Percentiles rank a stretch among this genome's conserved stretches.
These are phyloP conservation scores for Macrotus californicus DNA, from an alignment of 2,113 vertebrate species.

Conservation along the genomic window DNA sequence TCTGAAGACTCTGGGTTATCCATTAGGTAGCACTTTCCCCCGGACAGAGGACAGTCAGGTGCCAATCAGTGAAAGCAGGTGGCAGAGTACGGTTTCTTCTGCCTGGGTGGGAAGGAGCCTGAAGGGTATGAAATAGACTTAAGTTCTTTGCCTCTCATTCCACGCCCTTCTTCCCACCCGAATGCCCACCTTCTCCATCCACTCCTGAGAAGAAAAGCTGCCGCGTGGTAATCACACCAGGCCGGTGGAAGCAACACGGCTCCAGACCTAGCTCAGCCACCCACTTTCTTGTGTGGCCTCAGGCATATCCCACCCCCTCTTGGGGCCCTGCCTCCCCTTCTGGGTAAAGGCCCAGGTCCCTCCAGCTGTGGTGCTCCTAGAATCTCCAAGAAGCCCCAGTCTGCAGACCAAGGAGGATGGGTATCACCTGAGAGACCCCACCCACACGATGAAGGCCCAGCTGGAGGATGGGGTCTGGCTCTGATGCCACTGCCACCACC, in stretches of 20 bases:
- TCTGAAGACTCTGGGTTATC: not conserved
- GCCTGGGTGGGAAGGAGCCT: not conserved
- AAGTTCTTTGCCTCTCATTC: not conserved
- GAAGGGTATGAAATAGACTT: not conserved
- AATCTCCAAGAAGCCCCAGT: not conserved
- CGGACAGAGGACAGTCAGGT: not conserved
- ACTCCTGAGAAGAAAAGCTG: not conserved
- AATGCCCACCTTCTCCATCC: not conserved
- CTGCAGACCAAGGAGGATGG: not conserved
- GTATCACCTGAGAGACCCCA: not conserved
- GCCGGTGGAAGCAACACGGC: not conserved
- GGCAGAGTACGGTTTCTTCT: not conserved
- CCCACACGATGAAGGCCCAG: not conserved
- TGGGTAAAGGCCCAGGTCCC: not conserved
- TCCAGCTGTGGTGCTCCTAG: not conserved
- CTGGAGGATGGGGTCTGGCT: not conserved
- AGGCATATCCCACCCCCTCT: not conserved
- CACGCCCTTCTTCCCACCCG: too few relatives aligned
- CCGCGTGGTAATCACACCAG: not conserved
- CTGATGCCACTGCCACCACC: too few relatives aligned
- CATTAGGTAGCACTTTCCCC: not conserved
- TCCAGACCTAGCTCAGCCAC: not conserved
- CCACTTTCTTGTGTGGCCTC: not conserved
- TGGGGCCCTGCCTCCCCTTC: not conserved
- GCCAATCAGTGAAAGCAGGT: accelerated